These are phyloP conservation scores for Sibirionetta formosa DNA, from an alignment of 2,797 vertebrate genomes.

Conservation along the genomic window DNA sequence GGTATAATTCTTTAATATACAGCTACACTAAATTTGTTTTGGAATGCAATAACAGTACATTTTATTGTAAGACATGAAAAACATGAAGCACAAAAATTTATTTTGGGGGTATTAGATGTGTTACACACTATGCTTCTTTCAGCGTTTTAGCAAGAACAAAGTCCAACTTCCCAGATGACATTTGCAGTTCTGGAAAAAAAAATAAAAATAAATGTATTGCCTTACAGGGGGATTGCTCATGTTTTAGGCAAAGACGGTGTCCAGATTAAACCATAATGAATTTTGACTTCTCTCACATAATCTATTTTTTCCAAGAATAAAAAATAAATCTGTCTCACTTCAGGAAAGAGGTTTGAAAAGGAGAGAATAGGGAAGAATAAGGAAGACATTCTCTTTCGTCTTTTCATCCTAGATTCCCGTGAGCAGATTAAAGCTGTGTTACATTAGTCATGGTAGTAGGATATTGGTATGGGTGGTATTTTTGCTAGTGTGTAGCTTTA, in stretches of 20 bases:
- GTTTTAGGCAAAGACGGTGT: not conserved
- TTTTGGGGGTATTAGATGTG: not conserved
- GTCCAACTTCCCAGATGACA: not conserved
- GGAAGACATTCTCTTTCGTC: not conserved
- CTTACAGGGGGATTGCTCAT: not conserved
- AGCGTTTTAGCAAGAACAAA: not conserved
- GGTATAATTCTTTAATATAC: too few species aligned
- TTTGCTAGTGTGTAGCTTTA: not conserved
- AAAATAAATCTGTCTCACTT: not conserved
- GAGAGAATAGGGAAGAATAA: not conserved
- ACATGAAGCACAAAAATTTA: not conserved
- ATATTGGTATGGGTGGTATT: not conserved
- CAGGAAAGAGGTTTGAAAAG: not conserved
- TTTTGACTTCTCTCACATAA: not conserved
- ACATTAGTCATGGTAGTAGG: not conserved
- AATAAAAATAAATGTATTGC: too few species aligned
- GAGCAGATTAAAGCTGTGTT: not conserved
- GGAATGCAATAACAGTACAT: not conserved
- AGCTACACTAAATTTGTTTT: not conserved
- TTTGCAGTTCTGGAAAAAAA: not conserved
- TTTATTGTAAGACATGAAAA: not conserved
- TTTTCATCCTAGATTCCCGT: not conserved
- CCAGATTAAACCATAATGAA: not conserved
- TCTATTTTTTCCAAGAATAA: not conserved
- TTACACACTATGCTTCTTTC: not conserved